Evolutionary conservation across 2,888 invertebrate species (phyloP), one percentile per base, ranked within the genome.

Genomic region (Lottia scabra): DNA sequence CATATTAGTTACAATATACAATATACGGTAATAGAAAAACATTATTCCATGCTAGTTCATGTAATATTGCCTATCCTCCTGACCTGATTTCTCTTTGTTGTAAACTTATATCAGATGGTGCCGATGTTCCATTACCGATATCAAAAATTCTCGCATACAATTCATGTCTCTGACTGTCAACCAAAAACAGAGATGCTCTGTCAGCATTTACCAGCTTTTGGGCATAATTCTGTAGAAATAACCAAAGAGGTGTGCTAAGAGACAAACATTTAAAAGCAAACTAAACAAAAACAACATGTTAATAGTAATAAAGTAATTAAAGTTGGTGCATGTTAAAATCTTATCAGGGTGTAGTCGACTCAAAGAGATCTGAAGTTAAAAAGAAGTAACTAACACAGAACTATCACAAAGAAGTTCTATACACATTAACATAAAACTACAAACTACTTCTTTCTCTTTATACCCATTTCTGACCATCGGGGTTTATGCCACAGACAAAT

Each of bases 131-230:
- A 67, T 74, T 78, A 13, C 87, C 86, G 16, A 91, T 89, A 79
- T 96, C 95, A 85, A 95, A 96, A 10, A 95, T 94, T 15, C 95
- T 93, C 2, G 96, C 95, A 78, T 95, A 95, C 16, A 96, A 91
- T 89, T 95, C 94, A 70, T 92, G 92, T 78, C 92, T 93, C 78
- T 92, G 92, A 48, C 92, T 91, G 89, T 96, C 95, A 0, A 96
- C 92, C 1, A 96, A 91, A 86, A 96, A 96, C 26, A 96, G 90
- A 0, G 95, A 95, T 0, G 95, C 95, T 45, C 95, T 90, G 86
- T 96, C 96, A 0, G 96, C 96, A 81, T 93, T 93, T 10, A 96
- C 95, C 8, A 96, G 90, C 63, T 93, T 92, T 87, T 95, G 95
- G 0, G 95, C 95, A 86, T 94, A 95, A 86, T 94, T 94, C 91